Conservation (phyloP, 2,888 invertebrate species). For the Odontocolon sp. region DNA sequence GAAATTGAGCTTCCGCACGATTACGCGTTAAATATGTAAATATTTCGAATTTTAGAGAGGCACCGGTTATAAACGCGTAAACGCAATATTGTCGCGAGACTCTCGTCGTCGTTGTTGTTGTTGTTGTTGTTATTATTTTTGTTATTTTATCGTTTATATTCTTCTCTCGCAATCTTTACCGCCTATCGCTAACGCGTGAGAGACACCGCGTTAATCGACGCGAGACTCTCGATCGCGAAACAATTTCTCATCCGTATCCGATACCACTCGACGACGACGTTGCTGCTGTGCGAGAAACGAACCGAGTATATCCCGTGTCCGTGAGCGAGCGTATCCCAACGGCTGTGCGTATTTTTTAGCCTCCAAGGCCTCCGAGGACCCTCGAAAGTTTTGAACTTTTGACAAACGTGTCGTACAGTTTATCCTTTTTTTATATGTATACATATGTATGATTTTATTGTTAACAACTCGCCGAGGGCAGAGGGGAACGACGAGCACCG, state of each 20-base stretch:
- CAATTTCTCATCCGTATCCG: too few relatives aligned
- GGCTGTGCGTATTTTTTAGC: conserved; percentile 37
- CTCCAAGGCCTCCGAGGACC: conserved; percentile 51
- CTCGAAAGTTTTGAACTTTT: conserved; percentile 26
- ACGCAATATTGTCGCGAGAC: too few relatives aligned
- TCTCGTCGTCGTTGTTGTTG: conserved; percentile 30
- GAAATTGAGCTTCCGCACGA: conserved; percentile 48
- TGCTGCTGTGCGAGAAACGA: too few relatives aligned
- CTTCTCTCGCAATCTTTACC: conserved; percentile 26
- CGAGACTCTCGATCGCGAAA: too few relatives aligned
- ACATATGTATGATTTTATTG: too few relatives aligned
- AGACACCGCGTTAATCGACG: too few relatives aligned
- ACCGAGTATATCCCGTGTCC: background rate
- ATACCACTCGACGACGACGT: too few relatives aligned
- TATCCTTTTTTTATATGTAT: background rate
- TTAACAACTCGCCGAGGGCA: background rate
- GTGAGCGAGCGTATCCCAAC: conserved; percentile 21
- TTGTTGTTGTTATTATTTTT: background rate
- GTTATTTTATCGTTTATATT: too few relatives aligned
- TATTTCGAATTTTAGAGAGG: conserved; percentile 50
- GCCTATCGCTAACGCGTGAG: conserved; percentile 32
- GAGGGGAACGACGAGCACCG: too few relatives aligned
- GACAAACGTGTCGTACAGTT: conserved; percentile 22
- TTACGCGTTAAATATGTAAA: too few relatives aligned
- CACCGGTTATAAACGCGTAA: background rate